Evolutionary conservation across 2,113 vertebrate genomes (phyloP), one percentile per base, ranked within the genome.

Genomic region (Hiodon tergisus): DNA sequence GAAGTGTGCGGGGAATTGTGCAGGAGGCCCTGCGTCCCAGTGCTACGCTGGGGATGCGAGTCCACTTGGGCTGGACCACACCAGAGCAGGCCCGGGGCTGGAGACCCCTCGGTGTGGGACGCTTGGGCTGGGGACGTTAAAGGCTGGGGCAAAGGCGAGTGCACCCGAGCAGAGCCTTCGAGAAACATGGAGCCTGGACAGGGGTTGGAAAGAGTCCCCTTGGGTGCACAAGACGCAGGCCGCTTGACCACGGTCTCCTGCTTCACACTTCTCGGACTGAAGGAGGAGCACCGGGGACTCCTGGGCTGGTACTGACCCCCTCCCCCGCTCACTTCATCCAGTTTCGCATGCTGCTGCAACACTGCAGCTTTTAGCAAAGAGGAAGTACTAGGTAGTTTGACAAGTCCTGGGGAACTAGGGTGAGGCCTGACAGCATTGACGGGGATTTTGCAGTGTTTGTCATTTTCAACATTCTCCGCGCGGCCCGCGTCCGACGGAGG

Each of bases 371-470:
- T 96, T 8, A 92, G 76, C 80, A 94, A 86, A 0, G 89, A 82
- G 77, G 94, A 94, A 79, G 92, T 89, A 81, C 88, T 91, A 0
- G 91, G 87, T 6, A 91, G 86, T 81, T 93, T 93, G 83, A 87
- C 89, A 51, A 89, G 89, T 81, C 91, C 92, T 0, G 86, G 92
- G 76, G 92, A 92, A 89, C 90, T 93, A 85, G 94, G 90, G 83
- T 96, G 94, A 66, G 94, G 93, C 87, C 91, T 94, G 54, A 96
- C 92, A 5, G 95, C 89, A 0, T 93, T 94, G 71, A 96, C 83
- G 2, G 93, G 94, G 72, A 95, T 94, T 89, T 94, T 95, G 67
- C 47, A 90, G 75, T 93, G 93, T 88, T 94, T 95, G 78, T 98
- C 96, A 0, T 93, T 94, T 81, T 98, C 96, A 3, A 91, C 84